Evolutionary conservation across 2,113 vertebrate genomes (phyloP), one percentile per base, ranked within the genome.

Genomic region (Manacus vitellinus): DNA sequence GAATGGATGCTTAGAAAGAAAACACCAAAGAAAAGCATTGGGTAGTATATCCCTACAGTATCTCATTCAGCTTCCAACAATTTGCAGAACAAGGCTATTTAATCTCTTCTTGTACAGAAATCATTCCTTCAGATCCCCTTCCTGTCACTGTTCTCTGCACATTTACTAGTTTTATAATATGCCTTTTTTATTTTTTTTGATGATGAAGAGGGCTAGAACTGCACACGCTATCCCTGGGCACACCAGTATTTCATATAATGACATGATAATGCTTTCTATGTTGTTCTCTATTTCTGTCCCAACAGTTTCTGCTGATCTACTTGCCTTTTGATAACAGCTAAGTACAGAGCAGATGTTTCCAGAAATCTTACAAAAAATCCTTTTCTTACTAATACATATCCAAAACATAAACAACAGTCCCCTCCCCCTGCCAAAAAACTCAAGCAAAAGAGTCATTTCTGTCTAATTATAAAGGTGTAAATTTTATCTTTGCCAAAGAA

Each of bases 241-340:
- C 47, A 67, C 13, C 39, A 78, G 16, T 67, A 37, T 35, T 91
- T 87, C 62, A 59, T 59, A n/a, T 51, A 91, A 67, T 55, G 23
- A 85, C 87, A 91, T 17, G 71, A 76, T 76, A 89, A 94, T 63
- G 61, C 80, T 94, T 95, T 94, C 65, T 94, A 2, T 63, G 59
- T 88, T 91, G 27, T 43, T 78, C 39, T 74, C 41, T 84, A 2
- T 63, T 94, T 91, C 80, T 65, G 7, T 78, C 43, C 43, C 44
- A 78, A 25, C 33, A 47, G 51, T 33, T 82, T 20, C 35, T 59
- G 39, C 52, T 4, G 1, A 74, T 90, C 66, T 54, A 35, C n/a
- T 88, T 75, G 49, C 43, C 22, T 81, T 67, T 63, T 89, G 43
- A 12, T 67, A 93, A 67, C 56, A 84, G 18, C 22, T 78, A 84